Base-by-base conservation (phyloP, 2,797 vertebrate species). In the Eulemur albifrons region DNA sequence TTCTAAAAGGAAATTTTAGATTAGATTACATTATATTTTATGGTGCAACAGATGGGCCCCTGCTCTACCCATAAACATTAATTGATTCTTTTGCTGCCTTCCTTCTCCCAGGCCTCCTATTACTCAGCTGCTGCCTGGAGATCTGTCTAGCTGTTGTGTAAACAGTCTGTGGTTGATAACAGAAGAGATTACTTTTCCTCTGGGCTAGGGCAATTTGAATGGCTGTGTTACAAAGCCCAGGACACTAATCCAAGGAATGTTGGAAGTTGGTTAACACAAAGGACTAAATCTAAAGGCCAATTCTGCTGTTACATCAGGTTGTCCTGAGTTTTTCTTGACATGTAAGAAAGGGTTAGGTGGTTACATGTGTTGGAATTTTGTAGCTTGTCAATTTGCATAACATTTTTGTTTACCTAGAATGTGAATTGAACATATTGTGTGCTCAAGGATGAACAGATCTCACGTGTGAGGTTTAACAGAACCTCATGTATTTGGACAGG, bases 81-180 rank as follows among this genome's bases (percentile, higher is more conserved):
- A 75, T 50, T 83, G 35, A 82, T 84, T 80, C 38, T 94, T 96
- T 79, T 73, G 79, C 63, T 94, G 14, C 69, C 25, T 96, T 45
- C 30, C 80, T 87, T 43, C 57, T 94, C 67, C 72, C 18, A 59
- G 92, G 63, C 50, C 52, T 93, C 73, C 69, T 83, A 20, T 83
- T 67, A 85, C 48, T 83, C 35, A 48, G 30, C 27, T 81, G 15
- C 57, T 86, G 59, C 72, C 21, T 72, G 11, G 25, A 67, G 15
- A 10, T 76, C n/a, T 81, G 38, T 75, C 54, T 85, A 77, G 59
- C 84, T 94, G 25, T 94, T 76, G 25, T 14, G 23, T 92, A 79
- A 92, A 95, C 70, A 92, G 48, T 91, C 38, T 94, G 84, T 93
- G 54, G 79, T 90, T 96, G 65, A 45, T 91, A 96, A 67, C 52